These are phyloP conservation scores for Caenorhabditis zanzibari DNA, from an alignment of 2,888 invertebrate species.

Conservation along the genomic window DNA sequence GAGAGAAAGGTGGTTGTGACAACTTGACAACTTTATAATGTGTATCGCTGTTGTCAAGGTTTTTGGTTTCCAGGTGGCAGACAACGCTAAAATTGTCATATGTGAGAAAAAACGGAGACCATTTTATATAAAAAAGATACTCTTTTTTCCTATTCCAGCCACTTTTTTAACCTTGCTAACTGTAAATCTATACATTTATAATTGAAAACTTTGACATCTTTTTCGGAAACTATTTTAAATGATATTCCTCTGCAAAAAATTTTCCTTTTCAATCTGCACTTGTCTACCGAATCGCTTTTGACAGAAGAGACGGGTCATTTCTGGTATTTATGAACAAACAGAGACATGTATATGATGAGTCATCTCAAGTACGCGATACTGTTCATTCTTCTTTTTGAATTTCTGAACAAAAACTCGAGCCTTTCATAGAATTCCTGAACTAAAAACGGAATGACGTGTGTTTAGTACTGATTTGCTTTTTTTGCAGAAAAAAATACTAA, in stretches of 20 bases:
- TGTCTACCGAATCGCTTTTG: conserved; percentile 19
- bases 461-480: neutral
- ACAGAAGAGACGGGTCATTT: conserved; percentile 31
- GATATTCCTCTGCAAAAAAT: neutral
- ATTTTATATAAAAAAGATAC: neutral
- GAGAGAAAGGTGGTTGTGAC: conserved; percentile 19
- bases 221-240: neutral
- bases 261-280: neutral
- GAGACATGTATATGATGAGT: conserved; percentile 33
- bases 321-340: conserved; percentile 49
- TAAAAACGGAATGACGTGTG: conserved; percentile 19
- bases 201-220: no score
- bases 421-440: neutral
- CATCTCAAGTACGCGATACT: conserved; percentile 46
- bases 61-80: conserved; percentile 37
- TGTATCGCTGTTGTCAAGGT: conserved; percentile 45
- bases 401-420: conserved; percentile 32
- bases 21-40: conserved; percentile 21
- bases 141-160: neutral
- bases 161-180: no score
- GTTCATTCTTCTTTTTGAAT: conserved; percentile 28
- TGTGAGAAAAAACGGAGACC: neutral
- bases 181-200: no score
- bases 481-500: no score
- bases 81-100: conserved; percentile 17